These are phyloP conservation scores for Odontocerum albicorne DNA, from an alignment of 2,888 invertebrate genomes.

Conservation along the genomic window DNA sequence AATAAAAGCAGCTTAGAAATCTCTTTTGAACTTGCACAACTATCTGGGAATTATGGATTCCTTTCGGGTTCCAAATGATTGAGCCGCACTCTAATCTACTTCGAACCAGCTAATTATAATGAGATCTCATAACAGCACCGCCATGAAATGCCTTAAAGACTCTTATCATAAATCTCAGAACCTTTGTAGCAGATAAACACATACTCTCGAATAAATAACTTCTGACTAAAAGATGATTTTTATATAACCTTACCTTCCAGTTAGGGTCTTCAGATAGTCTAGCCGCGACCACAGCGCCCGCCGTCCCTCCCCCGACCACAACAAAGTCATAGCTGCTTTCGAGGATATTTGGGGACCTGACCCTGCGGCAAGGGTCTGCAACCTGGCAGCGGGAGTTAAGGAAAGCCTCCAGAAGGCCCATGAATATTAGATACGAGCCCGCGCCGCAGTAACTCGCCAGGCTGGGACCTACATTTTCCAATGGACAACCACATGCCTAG, in stretches of 20 bases:
- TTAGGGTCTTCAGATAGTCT: slow-evolving; percentile 65
- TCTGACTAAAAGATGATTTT: background rate
- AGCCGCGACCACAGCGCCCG: slow-evolving; percentile 65
- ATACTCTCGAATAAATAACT: too few species aligned
- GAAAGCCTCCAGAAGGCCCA: slow-evolving; percentile 65
- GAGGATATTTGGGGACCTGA: slow-evolving; percentile 42
- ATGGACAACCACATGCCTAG: slow-evolving; percentile 59
- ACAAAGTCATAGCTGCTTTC: slow-evolving; percentile 64
- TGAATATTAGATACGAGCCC: slow-evolving; percentile 64
- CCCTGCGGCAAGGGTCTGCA: slow-evolving; percentile 62
- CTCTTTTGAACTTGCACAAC: too few species aligned
- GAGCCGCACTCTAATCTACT: too few species aligned
- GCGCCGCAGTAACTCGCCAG: slow-evolving; percentile 60
- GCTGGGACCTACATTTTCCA: slow-evolving; percentile 58
- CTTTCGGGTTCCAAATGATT: too few species aligned
- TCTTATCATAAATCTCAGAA: too few species aligned
- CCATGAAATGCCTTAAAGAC: too few species aligned
- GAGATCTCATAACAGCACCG: too few species aligned
- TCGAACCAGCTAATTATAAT: too few species aligned
- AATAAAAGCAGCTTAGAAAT: too few species aligned
- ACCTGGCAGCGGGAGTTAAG: slow-evolving; percentile 60
- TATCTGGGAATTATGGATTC: too few species aligned
- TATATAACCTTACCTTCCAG: slow-evolving; percentile 59
- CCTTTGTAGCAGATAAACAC: too few species aligned
- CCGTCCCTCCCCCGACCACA: slow-evolving; percentile 67